phyloP scores from a whole-genome alignment of 2,113 vertebrate genomes.

The Sinocyclocheilus grahami region DNA sequence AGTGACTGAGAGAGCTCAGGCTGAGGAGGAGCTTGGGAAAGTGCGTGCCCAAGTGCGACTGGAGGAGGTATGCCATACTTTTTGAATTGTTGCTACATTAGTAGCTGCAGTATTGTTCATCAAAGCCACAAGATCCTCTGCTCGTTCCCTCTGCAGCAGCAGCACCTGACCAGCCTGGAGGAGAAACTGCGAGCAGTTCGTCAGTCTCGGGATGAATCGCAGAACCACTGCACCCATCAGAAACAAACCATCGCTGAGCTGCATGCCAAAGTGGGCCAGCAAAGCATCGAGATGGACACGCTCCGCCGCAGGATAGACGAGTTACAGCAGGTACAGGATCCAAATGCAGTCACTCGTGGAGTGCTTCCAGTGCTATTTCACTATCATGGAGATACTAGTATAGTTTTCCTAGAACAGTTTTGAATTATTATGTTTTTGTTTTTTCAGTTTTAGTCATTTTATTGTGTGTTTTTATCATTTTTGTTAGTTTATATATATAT shows the following conservation, averaged over 20 bases:
- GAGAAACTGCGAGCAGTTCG: constrained; percentile 84
- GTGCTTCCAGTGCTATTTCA: too few relatives aligned
- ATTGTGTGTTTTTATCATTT: too few relatives aligned
- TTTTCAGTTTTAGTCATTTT: too few relatives aligned
- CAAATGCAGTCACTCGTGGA: too few relatives aligned
- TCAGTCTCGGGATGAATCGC: constrained; percentile 83
- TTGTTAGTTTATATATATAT: too few relatives aligned
- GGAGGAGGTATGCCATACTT: constrained; percentile 80
- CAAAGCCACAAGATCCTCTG: neutral
- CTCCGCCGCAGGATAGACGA: constrained; percentile 82
- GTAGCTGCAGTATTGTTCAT: neutral
- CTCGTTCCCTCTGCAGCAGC: constrained; percentile 74
- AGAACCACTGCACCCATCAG: constrained; percentile 84
- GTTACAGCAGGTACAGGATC: constrained; percentile 80
- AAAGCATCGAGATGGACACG: constrained; percentile 77
- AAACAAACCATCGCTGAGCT: constrained; percentile 82
- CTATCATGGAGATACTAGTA: too few relatives aligned
- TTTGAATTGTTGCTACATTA: neutral
- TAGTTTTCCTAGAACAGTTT: too few relatives aligned
- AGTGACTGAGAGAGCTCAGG: constrained; percentile 78
- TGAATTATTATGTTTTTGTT: too few relatives aligned
- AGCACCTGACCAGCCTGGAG: constrained; percentile 80
- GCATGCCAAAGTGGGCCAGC: constrained; percentile 79
- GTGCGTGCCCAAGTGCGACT: constrained; percentile 77
- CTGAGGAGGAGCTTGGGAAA: constrained; percentile 85